Conservation (phyloP, 2,797 vertebrate genomes). For the Manis pentadactyla region DNA sequence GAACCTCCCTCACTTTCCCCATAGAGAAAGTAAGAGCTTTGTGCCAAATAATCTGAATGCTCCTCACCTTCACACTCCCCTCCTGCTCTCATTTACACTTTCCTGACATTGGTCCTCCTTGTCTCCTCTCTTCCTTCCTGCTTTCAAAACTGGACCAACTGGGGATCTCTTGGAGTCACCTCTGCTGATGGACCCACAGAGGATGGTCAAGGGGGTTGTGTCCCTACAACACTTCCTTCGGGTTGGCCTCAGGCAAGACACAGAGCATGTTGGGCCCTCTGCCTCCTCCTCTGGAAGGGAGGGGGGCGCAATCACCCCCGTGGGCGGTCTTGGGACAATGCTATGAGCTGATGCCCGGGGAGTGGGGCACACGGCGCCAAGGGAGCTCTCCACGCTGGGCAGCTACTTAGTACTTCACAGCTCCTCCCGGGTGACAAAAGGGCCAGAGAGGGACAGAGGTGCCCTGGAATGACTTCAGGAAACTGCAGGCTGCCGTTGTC, state of each 20-base stretch:
- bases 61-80: background rate
- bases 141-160: background rate
- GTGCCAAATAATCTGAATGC: background rate
- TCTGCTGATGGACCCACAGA: background rate
- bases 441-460: background rate
- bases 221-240: accelerated
- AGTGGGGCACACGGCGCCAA: too few species aligned
- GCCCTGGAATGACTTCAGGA: background rate
- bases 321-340: background rate
- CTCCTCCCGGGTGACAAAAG: too few species aligned
- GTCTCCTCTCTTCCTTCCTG: background rate
- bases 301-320: background rate
- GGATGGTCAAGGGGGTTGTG: accelerated
- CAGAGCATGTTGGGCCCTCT: accelerated
- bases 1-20: background rate
- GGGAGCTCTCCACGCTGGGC: background rate
- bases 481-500: background rate
- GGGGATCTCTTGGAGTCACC: accelerated
- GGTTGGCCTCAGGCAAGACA: background rate
- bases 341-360: background rate
- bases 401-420: background rate
- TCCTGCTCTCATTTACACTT: accelerated
- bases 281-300: background rate
- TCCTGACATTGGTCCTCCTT: accelerated
- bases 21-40: accelerated